Base-by-base conservation (phyloP, 2,888 invertebrate species). In the Zelleria hepariella region DNA sequence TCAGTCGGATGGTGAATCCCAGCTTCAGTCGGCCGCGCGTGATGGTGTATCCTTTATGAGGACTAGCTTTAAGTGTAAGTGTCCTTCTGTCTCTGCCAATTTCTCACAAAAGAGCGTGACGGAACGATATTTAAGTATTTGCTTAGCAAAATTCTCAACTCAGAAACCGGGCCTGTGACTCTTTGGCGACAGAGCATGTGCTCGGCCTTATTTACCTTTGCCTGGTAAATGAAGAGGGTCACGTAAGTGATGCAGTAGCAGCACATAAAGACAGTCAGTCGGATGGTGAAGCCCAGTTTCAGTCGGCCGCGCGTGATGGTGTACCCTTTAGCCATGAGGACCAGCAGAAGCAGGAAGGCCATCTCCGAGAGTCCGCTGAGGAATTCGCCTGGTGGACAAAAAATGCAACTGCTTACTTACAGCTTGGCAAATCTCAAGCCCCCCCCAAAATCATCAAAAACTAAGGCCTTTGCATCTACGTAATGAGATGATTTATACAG, bases 11-110 rank as follows among this genome's bases (percentile, higher is more conserved):
- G 0, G 93, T 92, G 63, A 95, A 94, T 8, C 90, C 88, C 0
- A 92, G 82, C 58, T 94, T 92, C 23, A 98, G 88, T 0, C 95
- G 87, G 0, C 95, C 97, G 57, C 97, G 90, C 0, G 97, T 98
- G 26, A 98, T 94, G 0, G 97, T 97, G 77, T 94, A 98, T 0
- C 98, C 98, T 74, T 97, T 96, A n/a, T n/a, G n/a, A n/a, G n/a
- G n/a, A n/a, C n/a, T n/a, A n/a, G n/a, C n/a, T n/a, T n/a, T n/a
- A n/a, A n/a, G n/a, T n/a, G n/a, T n/a, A n/a, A n/a, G n/a, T n/a
- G n/a, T n/a, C n/a, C n/a, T n/a, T n/a, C n/a, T n/a, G n/a, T n/a
- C n/a, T n/a, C n/a, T n/a, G n/a, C n/a, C n/a, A n/a, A n/a, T n/a
- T n/a, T n/a, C n/a, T n/a, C n/a, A n/a, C n/a, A n/a, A n/a, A n/a